Base-by-base conservation (phyloP, 2,113 vertebrate genomes). In the Motacilla alba region DNA sequence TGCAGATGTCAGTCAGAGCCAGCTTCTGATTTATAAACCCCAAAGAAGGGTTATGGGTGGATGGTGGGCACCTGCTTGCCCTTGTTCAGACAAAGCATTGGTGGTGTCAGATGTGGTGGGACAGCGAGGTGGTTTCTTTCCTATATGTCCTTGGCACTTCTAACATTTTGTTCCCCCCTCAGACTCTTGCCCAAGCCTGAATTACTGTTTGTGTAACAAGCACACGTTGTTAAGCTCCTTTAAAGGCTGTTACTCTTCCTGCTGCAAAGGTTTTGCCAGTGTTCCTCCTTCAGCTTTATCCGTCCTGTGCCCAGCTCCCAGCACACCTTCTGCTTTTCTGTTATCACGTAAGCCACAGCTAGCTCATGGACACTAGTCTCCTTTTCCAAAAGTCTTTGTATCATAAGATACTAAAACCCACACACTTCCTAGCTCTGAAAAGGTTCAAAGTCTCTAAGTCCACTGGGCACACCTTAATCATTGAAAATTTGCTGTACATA, bases 71-170 rank as follows among this genome's bases (percentile, higher is more conserved):
- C 31, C n/a, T 39, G 50, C 9, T 62, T 46, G 10, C 0, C 0
- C 24, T 64, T 8, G 1, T 15, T 68, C 11, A 13, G 47, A 47
- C 69, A 53, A 13, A 21, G 55, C 3, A 2, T 12, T 47, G 13
- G 27, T 59, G 23, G 56, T 78, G 60, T 62, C 8, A 12, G 37
- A 27, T 23, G 53, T 27, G 18, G 18, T 1, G 3, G 69, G 37
- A 75, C 9, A 37, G 31, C 0, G 1, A 52, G 44, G 27, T 0
- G 1, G 2, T 27, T 66, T 6, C 31, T 41, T 33, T 33, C 53
- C 23, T n/a, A 3, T 6, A 8, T 43, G 14, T 31, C 30, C 4
- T 24, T 35, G 16, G 30, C 14, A 60, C 9, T 9, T 52, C 43
- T 63, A 19, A 18, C 15, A 18, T 28, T 22, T 39, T 67, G 9